These are phyloP conservation scores for Ophioninae sp. DNA, from an alignment of 2,888 invertebrate genomes.

Conservation along the genomic window DNA sequence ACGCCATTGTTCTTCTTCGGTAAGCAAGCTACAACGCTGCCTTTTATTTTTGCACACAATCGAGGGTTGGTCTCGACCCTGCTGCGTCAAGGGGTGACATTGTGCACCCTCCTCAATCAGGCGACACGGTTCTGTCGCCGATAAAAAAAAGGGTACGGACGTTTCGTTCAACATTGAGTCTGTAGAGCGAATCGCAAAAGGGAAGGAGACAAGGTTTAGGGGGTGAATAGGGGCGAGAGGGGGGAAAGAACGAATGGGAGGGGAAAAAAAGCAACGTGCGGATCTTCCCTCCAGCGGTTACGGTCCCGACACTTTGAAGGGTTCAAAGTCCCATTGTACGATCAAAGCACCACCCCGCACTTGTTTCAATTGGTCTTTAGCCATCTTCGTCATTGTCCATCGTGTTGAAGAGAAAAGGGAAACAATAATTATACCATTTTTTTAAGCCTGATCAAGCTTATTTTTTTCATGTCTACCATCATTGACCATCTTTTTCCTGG, in stretches of 20 bases:
- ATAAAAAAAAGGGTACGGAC: constrained; percentile 64
- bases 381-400: constrained; percentile 26
- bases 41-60: constrained; percentile 47
- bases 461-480: too few relatives aligned
- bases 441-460: background rate
- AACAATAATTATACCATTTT: constrained; percentile 25
- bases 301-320: constrained; percentile 53
- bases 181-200: constrained; percentile 54
- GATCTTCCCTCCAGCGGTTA: constrained; percentile 48
- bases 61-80: constrained; percentile 53
- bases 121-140: constrained; percentile 54
- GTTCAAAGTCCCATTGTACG: constrained; percentile 60
- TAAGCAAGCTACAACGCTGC: constrained; percentile 42
- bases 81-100: constrained; percentile 34
- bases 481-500: too few relatives aligned
- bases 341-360: constrained; percentile 21
- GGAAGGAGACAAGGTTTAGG: constrained; percentile 23
- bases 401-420: constrained; percentile 12
- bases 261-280: constrained; percentile 38
- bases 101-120: constrained; percentile 42
- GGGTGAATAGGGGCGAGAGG: constrained; percentile 37
- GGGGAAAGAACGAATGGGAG: constrained; percentile 36
- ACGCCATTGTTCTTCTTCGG: constrained; percentile 62
- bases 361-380: constrained; percentile 45
- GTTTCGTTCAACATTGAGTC: constrained; percentile 44